Evolutionary conservation across 2,888 invertebrate genomes (phyloP).

Genomic region (Andricus quercusramuli): DNA sequence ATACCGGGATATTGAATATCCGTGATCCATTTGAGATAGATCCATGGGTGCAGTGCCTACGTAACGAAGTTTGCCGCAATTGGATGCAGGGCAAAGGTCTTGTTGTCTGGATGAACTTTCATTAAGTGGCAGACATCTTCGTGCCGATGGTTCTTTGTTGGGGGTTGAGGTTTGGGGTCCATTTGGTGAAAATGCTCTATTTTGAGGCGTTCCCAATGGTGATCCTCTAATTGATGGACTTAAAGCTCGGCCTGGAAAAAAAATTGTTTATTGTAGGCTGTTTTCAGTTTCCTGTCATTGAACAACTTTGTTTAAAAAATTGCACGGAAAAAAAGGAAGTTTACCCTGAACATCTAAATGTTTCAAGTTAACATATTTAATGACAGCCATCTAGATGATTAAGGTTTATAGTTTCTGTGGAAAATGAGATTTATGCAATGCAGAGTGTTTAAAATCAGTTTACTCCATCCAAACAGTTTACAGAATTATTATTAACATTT

Average conservation of each 20-base stretch:
- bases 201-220: slow-evolving; percentile 63
- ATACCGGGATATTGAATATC: slow-evolving; percentile 68
- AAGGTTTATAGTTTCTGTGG: too few species aligned
- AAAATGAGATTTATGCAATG: too few species aligned
- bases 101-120: slow-evolving; percentile 66
- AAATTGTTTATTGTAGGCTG: not conserved
- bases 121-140: slow-evolving; percentile 72
- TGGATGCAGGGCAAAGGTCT: slow-evolving; percentile 68
- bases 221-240: slow-evolving; percentile 62
- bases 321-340: too few species aligned
- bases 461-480: too few species aligned
- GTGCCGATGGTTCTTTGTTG: slow-evolving; percentile 74
- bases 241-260: slow-evolving; percentile 52
- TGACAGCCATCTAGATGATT: too few species aligned
- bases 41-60: slow-evolving; percentile 67
- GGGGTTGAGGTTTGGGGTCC: slow-evolving; percentile 75
- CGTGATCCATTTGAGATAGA: slow-evolving; percentile 59
- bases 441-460: too few species aligned
- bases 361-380: too few species aligned
- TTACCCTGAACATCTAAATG: too few species aligned
- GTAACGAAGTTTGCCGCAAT: slow-evolving; percentile 71
- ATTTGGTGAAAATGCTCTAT: slow-evolving; percentile 63
- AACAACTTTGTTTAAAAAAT: too few species aligned
- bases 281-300: not conserved
- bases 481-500: too few species aligned